Evolutionary conservation across 2,113 vertebrate species (phyloP).

Genomic region (Ochotona princeps): DNA sequence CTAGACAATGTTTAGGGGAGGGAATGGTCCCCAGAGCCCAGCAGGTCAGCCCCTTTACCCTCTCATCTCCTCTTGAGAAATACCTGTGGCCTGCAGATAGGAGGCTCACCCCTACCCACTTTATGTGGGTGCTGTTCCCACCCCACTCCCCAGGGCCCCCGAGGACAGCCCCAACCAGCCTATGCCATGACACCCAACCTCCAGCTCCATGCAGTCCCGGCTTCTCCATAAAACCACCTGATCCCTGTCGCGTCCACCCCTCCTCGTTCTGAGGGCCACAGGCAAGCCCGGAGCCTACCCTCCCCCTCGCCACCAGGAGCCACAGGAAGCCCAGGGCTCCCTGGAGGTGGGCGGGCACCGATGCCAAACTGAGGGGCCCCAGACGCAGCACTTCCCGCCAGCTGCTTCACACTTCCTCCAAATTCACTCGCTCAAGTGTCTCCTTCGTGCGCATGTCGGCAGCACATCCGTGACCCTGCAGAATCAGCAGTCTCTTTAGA

Average conservation of each 20-base stretch:
- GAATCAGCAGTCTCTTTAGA: neutral
- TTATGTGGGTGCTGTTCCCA: too few relatives aligned
- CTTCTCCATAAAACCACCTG: neutral
- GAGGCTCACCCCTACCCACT: neutral
- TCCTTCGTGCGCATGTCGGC: neutral
- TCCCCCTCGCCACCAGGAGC: neutral
- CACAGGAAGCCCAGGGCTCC: neutral
- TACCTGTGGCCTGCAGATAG: neutral
- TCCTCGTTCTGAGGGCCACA: neutral
- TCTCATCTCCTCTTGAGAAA: neutral
- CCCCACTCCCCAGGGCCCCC: neutral
- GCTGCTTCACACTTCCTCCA: neutral
- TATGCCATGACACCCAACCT: too few relatives aligned
- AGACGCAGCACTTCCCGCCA: neutral
- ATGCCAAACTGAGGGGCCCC: rapidly evolving
- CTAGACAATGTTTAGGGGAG: neutral
- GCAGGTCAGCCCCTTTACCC: neutral
- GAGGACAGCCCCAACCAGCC: neutral
- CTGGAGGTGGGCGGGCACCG: neutral
- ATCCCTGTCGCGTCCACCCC: neutral
- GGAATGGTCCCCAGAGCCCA: rapidly evolving
- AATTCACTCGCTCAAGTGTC: neutral
- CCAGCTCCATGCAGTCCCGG: neutral
- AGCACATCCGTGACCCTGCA: neutral
- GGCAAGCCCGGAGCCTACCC: neutral